A percentile compares a stretch with the other conserved stretches of the same genome.
Evolutionary conservation across 2,113 vertebrate species (phyloP).

Genomic region (Strigops habroptila): DNA sequence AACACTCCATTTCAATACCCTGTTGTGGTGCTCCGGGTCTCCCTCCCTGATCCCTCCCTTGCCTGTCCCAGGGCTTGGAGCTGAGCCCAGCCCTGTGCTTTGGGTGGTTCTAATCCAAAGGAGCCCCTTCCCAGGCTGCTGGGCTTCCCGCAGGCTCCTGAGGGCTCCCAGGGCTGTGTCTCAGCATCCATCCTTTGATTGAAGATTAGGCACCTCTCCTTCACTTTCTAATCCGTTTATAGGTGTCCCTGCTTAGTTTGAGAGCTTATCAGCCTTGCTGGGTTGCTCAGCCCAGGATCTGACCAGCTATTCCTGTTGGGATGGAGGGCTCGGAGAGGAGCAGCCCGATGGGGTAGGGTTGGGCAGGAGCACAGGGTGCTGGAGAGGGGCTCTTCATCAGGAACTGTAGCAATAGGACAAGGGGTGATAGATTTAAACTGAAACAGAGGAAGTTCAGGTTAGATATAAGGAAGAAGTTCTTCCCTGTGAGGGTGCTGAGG

Average conservation of each 20-base stretch:
- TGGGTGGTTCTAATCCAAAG: background rate
- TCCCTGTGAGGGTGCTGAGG: background rate
- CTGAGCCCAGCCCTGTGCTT: accelerated
- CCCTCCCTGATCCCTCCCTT: background rate
- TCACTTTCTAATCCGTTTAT: slow-evolving; percentile 66
- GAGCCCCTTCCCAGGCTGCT: background rate
- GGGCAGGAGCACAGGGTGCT: background rate
- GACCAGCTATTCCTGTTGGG: accelerated
- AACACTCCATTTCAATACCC: accelerated
- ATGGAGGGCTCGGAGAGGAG: background rate
- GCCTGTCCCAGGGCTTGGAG: background rate
- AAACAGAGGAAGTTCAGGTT: background rate
- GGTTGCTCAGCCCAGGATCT: background rate
- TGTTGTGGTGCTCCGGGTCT: background rate
- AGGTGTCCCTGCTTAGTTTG: slow-evolving; percentile 26
- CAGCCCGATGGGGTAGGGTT: background rate
- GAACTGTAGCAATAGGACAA: background rate
- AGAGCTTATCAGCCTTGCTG: background rate
- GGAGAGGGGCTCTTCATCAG: background rate
- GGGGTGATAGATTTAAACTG: background rate
- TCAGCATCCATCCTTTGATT: background rate
- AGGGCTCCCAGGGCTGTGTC: background rate
- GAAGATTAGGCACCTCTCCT: slow-evolving; percentile 34
- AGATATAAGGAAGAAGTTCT: background rate
- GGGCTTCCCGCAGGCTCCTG: background rate